Evolutionary conservation across 2,113 vertebrate genomes (phyloP).

Genomic region (Podiceps cristatus): DNA sequence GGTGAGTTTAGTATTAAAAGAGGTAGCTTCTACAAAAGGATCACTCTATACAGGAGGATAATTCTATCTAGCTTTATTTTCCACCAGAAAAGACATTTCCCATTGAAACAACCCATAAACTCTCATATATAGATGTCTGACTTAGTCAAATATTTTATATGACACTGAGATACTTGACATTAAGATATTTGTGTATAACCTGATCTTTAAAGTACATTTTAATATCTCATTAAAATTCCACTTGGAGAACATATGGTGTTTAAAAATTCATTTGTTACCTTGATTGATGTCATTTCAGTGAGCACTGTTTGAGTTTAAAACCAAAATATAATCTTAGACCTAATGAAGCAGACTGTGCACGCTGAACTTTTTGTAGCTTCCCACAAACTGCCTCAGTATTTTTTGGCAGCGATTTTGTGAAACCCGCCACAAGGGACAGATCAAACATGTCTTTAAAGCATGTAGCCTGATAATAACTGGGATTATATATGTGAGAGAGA

Average conservation of each 20-base stretch:
- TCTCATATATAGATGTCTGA: background rate
- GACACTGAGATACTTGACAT: background rate
- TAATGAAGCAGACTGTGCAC: constrained; percentile 9
- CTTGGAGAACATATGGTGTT: constrained; percentile 21
- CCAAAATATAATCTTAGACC: constrained; percentile 21
- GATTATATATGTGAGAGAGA: background rate
- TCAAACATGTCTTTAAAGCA: background rate
- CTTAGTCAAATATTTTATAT: background rate
- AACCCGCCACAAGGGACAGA: background rate
- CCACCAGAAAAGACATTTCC: background rate
- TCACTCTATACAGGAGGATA: background rate
- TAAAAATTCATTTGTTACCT: constrained; percentile 38
- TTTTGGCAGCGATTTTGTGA: background rate
- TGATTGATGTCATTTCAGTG: constrained; percentile 42
- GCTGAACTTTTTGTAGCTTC: constrained; percentile 4
- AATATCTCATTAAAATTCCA: constrained; percentile 49
- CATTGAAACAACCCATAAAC: background rate
- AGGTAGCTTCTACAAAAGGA: background rate
- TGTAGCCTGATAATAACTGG: background rate
- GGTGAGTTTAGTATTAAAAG: background rate
- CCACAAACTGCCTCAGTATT: constrained; percentile 8
- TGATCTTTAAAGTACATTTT: constrained; percentile 4
- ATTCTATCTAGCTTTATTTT: background rate
- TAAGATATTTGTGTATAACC: constrained; percentile 12
- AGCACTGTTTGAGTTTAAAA: constrained; percentile 26